Conservation (phyloP, 2,888 invertebrate genomes). For the Buathra laborator region DNA sequence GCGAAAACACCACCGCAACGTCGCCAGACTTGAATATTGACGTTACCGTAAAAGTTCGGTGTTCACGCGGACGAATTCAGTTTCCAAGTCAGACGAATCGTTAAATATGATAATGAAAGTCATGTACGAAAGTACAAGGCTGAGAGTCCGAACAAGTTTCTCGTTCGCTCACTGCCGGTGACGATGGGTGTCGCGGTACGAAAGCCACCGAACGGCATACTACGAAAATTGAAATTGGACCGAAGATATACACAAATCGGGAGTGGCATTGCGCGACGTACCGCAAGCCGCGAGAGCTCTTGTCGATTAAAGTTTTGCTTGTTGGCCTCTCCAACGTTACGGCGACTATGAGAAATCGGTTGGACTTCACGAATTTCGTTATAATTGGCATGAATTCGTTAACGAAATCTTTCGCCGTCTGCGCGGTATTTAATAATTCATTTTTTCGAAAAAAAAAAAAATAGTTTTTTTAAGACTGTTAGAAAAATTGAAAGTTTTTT, state of each 20-base stretch:
- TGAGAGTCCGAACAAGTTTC: slow-evolving; percentile 54
- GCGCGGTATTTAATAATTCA: slow-evolving; percentile 7
- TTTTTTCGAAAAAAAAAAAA: neutral
- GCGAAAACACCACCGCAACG: slow-evolving; percentile 41
- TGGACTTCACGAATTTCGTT: slow-evolving; percentile 9
- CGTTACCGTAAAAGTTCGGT: slow-evolving; percentile 56
- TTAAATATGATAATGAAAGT: slow-evolving; percentile 74
- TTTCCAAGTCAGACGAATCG: slow-evolving; percentile 69
- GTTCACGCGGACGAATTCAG: slow-evolving; percentile 65
- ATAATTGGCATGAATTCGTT: slow-evolving; percentile 20
- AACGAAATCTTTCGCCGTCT: neutral
- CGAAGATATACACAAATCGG: slow-evolving; percentile 29
- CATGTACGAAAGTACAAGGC: slow-evolving; percentile 57
- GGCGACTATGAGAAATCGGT: slow-evolving; percentile 7
- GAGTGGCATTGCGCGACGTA: neutral
- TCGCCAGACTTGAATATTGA: slow-evolving; percentile 57
- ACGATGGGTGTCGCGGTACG: slow-evolving; percentile 15
- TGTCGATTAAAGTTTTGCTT: slow-evolving; percentile 5
- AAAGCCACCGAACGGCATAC: slow-evolving; percentile 20
- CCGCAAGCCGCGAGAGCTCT: neutral
- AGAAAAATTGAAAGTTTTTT: too few species aligned
- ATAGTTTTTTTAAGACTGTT: neutral
- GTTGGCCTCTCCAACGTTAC: neutral
- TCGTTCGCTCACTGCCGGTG: neutral
- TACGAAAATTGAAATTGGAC: slow-evolving; percentile 61